Conservation (phyloP, 2,888 invertebrate genomes). For the Watsonalla cultraria region DNA sequence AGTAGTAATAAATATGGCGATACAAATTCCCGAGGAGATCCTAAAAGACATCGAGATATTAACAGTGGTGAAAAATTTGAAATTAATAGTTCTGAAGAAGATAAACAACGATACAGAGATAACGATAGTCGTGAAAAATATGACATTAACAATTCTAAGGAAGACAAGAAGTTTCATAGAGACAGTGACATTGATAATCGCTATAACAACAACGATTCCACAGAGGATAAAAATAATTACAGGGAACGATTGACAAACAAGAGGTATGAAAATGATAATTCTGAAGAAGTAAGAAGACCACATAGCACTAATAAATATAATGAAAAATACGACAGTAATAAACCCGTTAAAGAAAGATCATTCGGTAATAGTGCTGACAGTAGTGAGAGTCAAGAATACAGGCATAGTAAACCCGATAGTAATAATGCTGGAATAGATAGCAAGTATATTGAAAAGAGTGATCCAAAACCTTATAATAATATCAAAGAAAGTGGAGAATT, state of each 20-base stretch:
- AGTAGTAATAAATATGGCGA: neutral
- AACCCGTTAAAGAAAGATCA: constrained; percentile 4
- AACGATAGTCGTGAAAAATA: constrained; percentile 15
- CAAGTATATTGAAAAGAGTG: constrained; percentile 3
- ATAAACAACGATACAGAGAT: constrained; percentile 8
- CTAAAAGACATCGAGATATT: neutral
- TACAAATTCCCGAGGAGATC: neutral
- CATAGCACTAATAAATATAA: constrained; percentile 16
- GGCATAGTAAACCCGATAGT: constrained; percentile 7
- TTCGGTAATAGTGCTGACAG: constrained; percentile 19
- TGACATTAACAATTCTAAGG: constrained; percentile 5
- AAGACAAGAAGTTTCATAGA: neutral
- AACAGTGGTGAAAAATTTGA: neutral
- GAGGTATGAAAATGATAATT: neutral
- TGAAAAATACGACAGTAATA: constrained; percentile 8
- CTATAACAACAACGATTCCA: neutral
- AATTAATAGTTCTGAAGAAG: neutral
- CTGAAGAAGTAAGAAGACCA: neutral
- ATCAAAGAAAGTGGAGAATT: neutral
- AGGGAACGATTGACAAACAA: neutral
- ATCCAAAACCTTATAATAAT: constrained; percentile 5
- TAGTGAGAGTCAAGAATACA: constrained; percentile 20
- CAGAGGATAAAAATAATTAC: neutral
- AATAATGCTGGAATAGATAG: constrained; percentile 13
- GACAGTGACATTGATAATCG: constrained; percentile 1